Percentiles rank a stretch among this genome's conserved stretches.
phyloP scores from a whole-genome alignment of 2,797 vertebrate species.

The Galago senegalensis region DNA sequence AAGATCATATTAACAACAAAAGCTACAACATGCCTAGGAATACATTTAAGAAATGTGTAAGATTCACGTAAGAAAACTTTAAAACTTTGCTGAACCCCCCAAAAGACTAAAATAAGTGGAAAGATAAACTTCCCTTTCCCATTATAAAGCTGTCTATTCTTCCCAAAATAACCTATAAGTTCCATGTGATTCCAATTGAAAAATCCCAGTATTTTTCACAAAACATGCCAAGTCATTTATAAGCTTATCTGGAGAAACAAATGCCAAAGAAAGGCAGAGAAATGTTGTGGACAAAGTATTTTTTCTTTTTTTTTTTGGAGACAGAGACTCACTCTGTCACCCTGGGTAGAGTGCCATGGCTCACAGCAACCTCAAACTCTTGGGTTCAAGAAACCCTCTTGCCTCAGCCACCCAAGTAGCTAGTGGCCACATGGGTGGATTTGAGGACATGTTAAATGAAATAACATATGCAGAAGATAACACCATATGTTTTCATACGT shows the following conservation, averaged over 20 bases:
- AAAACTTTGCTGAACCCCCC: slow-evolving; percentile 1
- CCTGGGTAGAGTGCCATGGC: too few relatives aligned
- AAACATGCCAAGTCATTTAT: slow-evolving; percentile 50
- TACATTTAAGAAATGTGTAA: background rate
- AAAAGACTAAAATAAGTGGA: background rate
- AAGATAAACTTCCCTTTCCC: background rate
- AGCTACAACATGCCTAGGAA: background rate
- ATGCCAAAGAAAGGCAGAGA: background rate
- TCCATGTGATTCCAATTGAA: background rate
- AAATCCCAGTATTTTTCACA: slow-evolving; percentile 48
- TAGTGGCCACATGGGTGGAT: background rate
- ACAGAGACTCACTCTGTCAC: too few relatives aligned
- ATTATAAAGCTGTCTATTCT: slow-evolving; percentile 2
- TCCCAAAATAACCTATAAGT: background rate
- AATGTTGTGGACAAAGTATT: background rate
- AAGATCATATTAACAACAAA: background rate
- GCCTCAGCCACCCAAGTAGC: too few relatives aligned
- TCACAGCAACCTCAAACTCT: too few relatives aligned
- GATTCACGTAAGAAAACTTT: background rate
- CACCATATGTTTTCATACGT: background rate
- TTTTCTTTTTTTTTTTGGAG: background rate
- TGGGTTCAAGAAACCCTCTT: too few relatives aligned
- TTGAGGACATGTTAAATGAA: background rate
- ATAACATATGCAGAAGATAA: background rate
- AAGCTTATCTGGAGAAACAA: slow-evolving; percentile 57